Percentiles rank a stretch among this genome's conserved stretches.
Evolutionary conservation across 2,113 vertebrate genomes (phyloP).

Genomic region (Strigops habroptila): DNA sequence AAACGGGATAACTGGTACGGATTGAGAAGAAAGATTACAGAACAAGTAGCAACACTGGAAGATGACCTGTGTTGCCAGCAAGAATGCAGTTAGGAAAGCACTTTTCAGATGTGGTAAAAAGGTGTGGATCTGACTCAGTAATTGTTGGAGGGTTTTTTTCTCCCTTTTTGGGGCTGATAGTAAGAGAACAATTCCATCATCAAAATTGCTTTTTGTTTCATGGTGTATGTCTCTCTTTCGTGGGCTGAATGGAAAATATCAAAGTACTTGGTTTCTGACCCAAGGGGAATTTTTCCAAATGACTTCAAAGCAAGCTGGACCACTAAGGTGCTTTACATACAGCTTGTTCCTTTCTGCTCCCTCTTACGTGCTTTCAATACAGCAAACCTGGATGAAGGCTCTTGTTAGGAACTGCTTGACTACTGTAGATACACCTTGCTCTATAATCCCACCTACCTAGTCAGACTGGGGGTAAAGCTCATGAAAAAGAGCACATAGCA

Average conservation of each 20-base stretch:
- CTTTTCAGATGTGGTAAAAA: not conserved
- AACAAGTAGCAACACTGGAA: not conserved
- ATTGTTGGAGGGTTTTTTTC: not conserved
- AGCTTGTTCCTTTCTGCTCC: not conserved
- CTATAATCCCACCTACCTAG: not conserved
- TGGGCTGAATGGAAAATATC: not conserved
- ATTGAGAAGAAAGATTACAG: not conserved
- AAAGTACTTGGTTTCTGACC: not conserved
- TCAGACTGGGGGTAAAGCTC: not conserved
- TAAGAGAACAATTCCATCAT: not conserved
- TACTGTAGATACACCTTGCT: not conserved
- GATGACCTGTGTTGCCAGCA: not conserved
- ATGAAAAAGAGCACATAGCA: not conserved
- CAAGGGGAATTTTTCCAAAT: not conserved
- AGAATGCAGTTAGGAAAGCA: not conserved
- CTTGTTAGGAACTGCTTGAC: not conserved
- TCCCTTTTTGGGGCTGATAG: not conserved
- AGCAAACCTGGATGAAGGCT: not conserved
- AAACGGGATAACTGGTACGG: not conserved
- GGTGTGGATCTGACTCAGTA: not conserved
- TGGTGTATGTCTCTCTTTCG: not conserved
- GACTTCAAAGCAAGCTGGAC: not conserved
- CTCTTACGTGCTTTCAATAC: rapidly evolving
- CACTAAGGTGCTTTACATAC: not conserved
- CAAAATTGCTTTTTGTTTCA: not conserved